Base-by-base conservation (phyloP, 1,140 invertebrate species). In the Notospermus geniculatus region DNA sequence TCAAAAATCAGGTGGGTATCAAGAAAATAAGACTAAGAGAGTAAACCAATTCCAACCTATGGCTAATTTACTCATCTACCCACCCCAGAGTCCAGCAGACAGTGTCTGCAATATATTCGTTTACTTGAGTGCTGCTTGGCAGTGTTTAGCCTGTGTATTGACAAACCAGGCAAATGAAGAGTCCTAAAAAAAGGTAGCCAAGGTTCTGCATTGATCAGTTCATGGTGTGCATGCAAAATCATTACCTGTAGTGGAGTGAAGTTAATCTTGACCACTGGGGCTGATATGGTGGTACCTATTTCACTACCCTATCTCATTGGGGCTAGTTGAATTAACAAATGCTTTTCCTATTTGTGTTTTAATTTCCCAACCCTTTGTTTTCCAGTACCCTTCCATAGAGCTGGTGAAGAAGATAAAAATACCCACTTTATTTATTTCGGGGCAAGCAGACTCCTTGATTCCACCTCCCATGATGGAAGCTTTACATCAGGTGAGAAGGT, bases 401-500 rank as follows among this genome's bases (percentile, higher is more conserved):
- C 65, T 67, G 46, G 72, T 75, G 22, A 22, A 46, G 2, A 57
- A 65, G 45, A 60, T 82, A 2, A 60, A 62, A 13, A 46, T 72
- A 15, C 80, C 82, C 23, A 75, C 72, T 4, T 64, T 83, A 9
- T 83, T 83, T 66, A 64, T 83, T 13, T 81, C 75, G 62, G 81
- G 80, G 19, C 83, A 90, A 61, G 86, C 87, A 25, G 94, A 96
- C 80, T 86, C 86, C 27, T 80, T 96, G 54, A 92, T 97, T 32
- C 93, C 93, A 45, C 87, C 89, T 5, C 71, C 80, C 52, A 96
- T 96, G 93, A 94, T 93, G 86, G 82, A 85, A 63, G 85, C 88
- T 59, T 83, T 96, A 58, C 89, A 89, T 50, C 63, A 74, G 53
- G 79, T 81, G 70, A 72, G 70, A 50, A 17, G 1, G 11, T 23